Conservation (phyloP, 2,113 vertebrate genomes). For the Semicossyphus pulcher region DNA sequence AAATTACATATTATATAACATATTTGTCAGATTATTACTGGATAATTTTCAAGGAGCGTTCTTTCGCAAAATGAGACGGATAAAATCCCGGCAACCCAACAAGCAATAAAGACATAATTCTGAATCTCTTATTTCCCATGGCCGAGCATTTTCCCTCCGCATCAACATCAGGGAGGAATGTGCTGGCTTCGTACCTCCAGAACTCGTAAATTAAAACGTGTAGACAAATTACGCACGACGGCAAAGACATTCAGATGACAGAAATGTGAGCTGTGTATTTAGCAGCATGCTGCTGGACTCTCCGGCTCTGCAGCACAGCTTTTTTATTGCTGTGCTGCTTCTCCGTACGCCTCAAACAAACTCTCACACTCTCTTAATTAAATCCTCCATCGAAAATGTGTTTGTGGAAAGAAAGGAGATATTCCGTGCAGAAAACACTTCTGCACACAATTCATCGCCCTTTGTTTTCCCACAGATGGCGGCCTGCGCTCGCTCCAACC, state of each 20-base stretch:
- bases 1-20: slow-evolving; percentile 1
- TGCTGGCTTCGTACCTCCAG: slow-evolving; percentile 43
- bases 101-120: background rate
- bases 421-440: slow-evolving; percentile 61
- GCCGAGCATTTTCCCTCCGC: slow-evolving; percentile 16
- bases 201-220: slow-evolving; percentile 65
- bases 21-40: background rate
- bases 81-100: background rate
- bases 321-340: slow-evolving; percentile 68
- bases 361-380: slow-evolving; percentile 70
- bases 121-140: slow-evolving; percentile 18
- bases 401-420: slow-evolving; percentile 76
- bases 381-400: slow-evolving; percentile 66
- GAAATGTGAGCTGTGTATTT: slow-evolving; percentile 73
- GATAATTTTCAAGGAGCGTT: background rate
- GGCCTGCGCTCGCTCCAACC: slow-evolving; percentile 42
- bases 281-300: slow-evolving; percentile 57
- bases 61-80: background rate
- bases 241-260: slow-evolving; percentile 42
- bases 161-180: slow-evolving; percentile 54
- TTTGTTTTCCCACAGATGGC: slow-evolving; percentile 63
- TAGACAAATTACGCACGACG: slow-evolving; percentile 60
- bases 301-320: slow-evolving; percentile 46
- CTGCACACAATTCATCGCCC: slow-evolving; percentile 58
- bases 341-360: slow-evolving; percentile 66